phyloP scores from a whole-genome alignment of 2,113 vertebrate species.

The Colaptes auratus region DNA sequence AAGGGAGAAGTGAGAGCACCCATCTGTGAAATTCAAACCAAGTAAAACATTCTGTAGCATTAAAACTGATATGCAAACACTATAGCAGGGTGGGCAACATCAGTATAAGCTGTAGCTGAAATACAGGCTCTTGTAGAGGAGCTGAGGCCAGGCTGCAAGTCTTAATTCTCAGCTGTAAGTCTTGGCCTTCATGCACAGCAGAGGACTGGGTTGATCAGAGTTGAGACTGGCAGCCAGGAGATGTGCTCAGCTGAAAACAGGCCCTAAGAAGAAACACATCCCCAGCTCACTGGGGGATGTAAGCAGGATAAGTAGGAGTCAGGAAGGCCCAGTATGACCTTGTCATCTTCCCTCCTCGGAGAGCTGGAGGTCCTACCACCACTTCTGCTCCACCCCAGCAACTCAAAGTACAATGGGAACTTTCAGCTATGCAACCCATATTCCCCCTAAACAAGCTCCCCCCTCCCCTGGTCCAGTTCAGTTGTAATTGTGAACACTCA shows the following conservation, averaged over 20 bases:
- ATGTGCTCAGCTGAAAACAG: background rate
- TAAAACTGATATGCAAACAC: background rate
- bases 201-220: constrained; percentile 36
- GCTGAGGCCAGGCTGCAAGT: background rate
- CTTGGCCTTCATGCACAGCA: background rate
- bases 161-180: background rate
- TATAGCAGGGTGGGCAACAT: background rate
- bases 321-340: background rate
- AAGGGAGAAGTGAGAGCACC: background rate
- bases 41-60: background rate
- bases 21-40: background rate
- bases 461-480: background rate
- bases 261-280: background rate
- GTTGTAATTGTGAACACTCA: background rate
- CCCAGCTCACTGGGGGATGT: background rate
- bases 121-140: rapidly evolving
- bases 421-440: background rate
- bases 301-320: background rate
- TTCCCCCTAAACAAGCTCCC: background rate
- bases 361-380: background rate
- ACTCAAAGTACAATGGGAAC: background rate
- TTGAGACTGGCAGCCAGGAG: background rate
- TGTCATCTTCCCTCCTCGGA: background rate
- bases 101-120: background rate
- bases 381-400: background rate